A percentile compares a stretch with the other conserved stretches of the same genome.
These are phyloP conservation scores for Meriones psammophilus DNA, from an alignment of 2,797 vertebrate species.

Conservation along the genomic window DNA sequence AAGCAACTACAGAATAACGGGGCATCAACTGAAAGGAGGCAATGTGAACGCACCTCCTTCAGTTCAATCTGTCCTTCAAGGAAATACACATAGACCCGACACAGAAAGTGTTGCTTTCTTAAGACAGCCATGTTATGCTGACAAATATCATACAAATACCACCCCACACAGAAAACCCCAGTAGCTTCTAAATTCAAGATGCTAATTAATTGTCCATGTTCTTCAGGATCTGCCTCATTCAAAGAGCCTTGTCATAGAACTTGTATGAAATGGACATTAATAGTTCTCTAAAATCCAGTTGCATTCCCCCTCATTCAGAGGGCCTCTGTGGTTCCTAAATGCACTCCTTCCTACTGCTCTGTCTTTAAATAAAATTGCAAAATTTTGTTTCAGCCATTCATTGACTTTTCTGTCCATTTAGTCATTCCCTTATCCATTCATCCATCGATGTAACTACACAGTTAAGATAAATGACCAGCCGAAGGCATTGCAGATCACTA, in stretches of 20 bases:
- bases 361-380: background rate
- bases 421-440: background rate
- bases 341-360: fast-evolving
- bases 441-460: background rate
- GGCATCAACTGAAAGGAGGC: background rate
- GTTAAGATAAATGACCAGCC: background rate
- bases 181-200: constrained; percentile 46
- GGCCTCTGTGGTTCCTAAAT: background rate
- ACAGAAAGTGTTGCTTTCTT: background rate
- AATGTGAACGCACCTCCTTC: background rate
- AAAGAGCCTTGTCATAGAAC: background rate
- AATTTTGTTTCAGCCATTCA: constrained; percentile 7
- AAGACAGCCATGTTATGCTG: background rate
- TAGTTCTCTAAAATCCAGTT: background rate
- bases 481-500: background rate
- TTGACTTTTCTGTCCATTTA: background rate
- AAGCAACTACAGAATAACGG: background rate
- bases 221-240: background rate
- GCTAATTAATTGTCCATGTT: background rate
- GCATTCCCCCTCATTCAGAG: background rate
- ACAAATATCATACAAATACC: background rate
- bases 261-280: background rate
- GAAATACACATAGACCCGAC: background rate
- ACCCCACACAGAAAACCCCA: background rate
- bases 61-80: background rate